Evolutionary conservation across 2,113 vertebrate genomes (phyloP).

Genomic region (Catharus bicknelli): DNA sequence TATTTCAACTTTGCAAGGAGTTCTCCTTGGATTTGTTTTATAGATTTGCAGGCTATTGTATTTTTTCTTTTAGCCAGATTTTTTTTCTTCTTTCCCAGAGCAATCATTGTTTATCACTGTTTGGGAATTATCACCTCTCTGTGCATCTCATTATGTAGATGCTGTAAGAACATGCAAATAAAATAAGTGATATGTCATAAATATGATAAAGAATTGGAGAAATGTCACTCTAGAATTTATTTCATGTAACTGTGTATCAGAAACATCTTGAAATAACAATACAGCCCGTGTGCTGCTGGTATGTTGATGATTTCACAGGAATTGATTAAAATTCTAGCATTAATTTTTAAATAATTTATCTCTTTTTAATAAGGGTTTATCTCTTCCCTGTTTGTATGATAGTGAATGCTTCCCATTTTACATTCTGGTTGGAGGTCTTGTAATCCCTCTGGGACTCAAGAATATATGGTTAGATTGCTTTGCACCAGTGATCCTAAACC

Average conservation of each 20-base stretch:
- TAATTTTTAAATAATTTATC: background rate
- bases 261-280: background rate
- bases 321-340: background rate
- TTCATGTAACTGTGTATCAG: background rate
- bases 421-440: background rate
- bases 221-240: background rate
- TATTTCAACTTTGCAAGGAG: background rate
- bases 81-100: background rate
- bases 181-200: background rate
- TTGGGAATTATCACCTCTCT: background rate
- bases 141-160: background rate
- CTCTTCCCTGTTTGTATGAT: background rate
- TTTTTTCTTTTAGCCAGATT: background rate
- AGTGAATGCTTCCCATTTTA: background rate
- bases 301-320: background rate
- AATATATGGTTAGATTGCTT: background rate
- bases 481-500: background rate
- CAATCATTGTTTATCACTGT: background rate
- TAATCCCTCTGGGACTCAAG: background rate
- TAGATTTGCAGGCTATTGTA: background rate
- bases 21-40: background rate
- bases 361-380: background rate
- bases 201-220: background rate
- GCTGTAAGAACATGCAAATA: background rate
- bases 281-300: background rate